Evolutionary conservation across 2,888 invertebrate genomes (phyloP), one percentile per base, ranked within the genome.

Genomic region (Pammene aurita): DNA sequence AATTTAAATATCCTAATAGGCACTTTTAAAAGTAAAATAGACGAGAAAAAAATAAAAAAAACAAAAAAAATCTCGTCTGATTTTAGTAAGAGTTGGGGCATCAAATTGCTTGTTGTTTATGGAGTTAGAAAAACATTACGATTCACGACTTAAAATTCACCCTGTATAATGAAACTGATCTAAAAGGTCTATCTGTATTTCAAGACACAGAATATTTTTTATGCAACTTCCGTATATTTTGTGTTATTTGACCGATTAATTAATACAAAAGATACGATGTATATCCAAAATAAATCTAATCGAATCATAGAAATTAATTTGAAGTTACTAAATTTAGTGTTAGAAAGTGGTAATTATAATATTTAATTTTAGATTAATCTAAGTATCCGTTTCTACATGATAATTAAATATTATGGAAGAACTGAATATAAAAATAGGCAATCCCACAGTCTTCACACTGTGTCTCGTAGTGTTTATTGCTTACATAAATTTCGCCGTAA

Each of bases 321-420:
- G n/a, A 57, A 57, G 18, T n/a, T 48, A 48, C 48, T 60, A 41
- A 35, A 46, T 14, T 34, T 60, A 60, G 34, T 50, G 16, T 61
- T 50, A 50, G 46, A 60, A 46, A 50, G 61, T 38, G 9, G 14
- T 11, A 11, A 50, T 4, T 5, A 14, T 14, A 14, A 48, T 48
- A 16, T 38, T 61, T 50, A 10, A 52, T n/a, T 62, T 18, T 26
- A 62, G 13, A 52, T 62, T 52, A 52, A 41, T 50, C 50, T 62
- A 52, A 62, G 41, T 52, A 50, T 52, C 50, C 7, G 7, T 62
- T 52, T 62, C 18, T 50, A 16, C 50, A 52, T 26, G 16, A 61
- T 50, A 41, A 41, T 57, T 50, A 44, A 34, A 54, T 52, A 58
- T 60, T 66, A 35, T 54, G 66, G 66, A 66, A 66, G 66, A 66